These are phyloP conservation scores for Scarus forsteni DNA, from an alignment of 2,797 vertebrate genomes.

Conservation along the genomic window DNA sequence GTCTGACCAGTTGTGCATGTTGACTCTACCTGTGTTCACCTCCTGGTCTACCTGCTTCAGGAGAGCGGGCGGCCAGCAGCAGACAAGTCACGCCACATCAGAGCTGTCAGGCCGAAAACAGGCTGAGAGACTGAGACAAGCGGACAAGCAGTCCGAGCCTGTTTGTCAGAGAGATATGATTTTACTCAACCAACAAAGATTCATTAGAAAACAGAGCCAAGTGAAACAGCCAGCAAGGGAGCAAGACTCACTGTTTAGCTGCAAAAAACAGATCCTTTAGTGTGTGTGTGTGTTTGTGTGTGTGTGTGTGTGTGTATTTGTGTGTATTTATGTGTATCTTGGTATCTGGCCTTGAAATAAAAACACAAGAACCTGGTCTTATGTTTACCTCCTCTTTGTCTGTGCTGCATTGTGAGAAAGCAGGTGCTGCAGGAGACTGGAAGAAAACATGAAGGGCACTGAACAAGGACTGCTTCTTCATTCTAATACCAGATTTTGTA, in stretches of 20 bases:
- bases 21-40: conserved; percentile 68
- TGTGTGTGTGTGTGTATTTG: not conserved
- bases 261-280: not conserved
- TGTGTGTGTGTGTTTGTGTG: no score
- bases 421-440: conserved; percentile 22
- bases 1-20: conserved; percentile 66
- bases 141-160: conserved; percentile 41
- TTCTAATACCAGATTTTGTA: not conserved
- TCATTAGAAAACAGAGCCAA: conserved; percentile 6
- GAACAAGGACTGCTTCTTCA: conserved; percentile 1
- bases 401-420: conserved; percentile 12
- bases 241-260: not conserved
- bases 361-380: conserved; percentile 3
- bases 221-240: conserved; percentile 1
- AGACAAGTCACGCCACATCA: conserved; percentile 55
- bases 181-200: conserved; percentile 25
- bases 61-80: conserved; percentile 59
- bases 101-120: conserved; percentile 12
- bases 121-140: conserved; percentile 42
- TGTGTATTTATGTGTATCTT: conserved; percentile 6
- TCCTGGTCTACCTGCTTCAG: conserved; percentile 76
- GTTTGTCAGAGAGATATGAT: conserved; percentile 18
- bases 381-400: conserved; percentile 20
- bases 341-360: conserved; percentile 40
- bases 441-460: not conserved